A percentile compares a stretch with the other conserved stretches of the same genome.
phyloP scores from a whole-genome alignment of 2,113 vertebrate species.

The Fregata magnificens region DNA sequence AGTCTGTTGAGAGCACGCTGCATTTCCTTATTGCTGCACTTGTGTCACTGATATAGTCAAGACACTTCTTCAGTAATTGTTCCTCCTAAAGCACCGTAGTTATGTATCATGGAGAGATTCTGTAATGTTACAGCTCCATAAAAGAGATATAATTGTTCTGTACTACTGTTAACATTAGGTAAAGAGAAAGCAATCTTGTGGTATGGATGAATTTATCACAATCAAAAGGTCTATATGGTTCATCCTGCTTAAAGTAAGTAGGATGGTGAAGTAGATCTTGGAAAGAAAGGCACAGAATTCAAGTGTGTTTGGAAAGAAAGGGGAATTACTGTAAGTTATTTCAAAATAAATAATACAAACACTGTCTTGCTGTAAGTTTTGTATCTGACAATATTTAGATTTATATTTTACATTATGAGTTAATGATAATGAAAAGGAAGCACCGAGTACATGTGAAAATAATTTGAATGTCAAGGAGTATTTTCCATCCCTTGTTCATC shows the following conservation, averaged over 20 bases:
- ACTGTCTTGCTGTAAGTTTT: not conserved
- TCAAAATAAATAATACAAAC: not conserved
- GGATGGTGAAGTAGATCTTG: not conserved
- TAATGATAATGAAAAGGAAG: not conserved
- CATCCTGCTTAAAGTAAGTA: not conserved
- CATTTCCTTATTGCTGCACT: not conserved
- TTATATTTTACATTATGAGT: not conserved
- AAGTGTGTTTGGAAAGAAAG: not conserved
- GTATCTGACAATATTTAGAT: not conserved
- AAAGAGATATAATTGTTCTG: not conserved
- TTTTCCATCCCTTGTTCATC: not conserved
- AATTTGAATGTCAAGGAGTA: not conserved
- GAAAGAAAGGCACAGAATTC: not conserved
- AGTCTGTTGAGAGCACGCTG: not conserved
- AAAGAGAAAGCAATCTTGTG: not conserved
- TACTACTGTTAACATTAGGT: not conserved
- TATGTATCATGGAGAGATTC: not conserved
- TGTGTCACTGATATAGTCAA: not conserved
- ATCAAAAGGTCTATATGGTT: not conserved
- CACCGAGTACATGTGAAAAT: not conserved
- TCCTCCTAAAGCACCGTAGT: not conserved
- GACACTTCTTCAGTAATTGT: not conserved
- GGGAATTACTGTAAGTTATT: not conserved
- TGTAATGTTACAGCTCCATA: not conserved
- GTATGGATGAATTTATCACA: not conserved